A percentile compares a stretch with the other conserved stretches of the same genome.
These are phyloP conservation scores for Zeugodacus cucurbitae DNA, from an alignment of 1,140 invertebrate species.

Conservation along the genomic window DNA sequence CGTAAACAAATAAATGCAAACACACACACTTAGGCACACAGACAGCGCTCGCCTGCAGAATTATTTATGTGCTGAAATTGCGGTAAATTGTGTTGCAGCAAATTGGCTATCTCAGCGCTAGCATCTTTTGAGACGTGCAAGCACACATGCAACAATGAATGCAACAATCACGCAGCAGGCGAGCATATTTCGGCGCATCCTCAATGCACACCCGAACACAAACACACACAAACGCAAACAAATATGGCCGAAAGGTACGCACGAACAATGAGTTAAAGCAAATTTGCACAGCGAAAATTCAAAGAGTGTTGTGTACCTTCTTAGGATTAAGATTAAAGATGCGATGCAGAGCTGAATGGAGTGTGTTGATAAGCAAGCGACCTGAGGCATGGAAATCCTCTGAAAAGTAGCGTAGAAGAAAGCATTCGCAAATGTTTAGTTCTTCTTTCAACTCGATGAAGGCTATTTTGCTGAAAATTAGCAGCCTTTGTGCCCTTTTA, in stretches of 20 bases:
- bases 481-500: background rate
- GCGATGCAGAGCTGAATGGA: background rate
- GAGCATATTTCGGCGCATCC: background rate
- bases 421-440: background rate
- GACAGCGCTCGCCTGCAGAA: background rate
- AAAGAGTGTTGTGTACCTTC: background rate
- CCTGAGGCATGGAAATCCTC: background rate
- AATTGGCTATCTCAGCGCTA: constrained; percentile 40
- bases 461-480: background rate
- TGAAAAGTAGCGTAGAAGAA: background rate
- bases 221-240: background rate
- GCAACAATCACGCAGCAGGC: background rate
- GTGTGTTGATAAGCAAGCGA: background rate
- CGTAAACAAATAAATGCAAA: background rate
- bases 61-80: constrained; percentile 43
- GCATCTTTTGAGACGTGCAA: background rate
- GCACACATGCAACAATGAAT: background rate
- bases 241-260: background rate
- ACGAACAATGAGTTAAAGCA: background rate
- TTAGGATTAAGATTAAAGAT: constrained; percentile 22
- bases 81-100: constrained; percentile 41
- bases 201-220: background rate
- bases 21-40: background rate
- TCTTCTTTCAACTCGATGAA: background rate
- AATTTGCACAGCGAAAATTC: constrained; percentile 11